Evolutionary conservation across 2,113 vertebrate genomes (phyloP).

Genomic region (Cinclus mexicanus): DNA sequence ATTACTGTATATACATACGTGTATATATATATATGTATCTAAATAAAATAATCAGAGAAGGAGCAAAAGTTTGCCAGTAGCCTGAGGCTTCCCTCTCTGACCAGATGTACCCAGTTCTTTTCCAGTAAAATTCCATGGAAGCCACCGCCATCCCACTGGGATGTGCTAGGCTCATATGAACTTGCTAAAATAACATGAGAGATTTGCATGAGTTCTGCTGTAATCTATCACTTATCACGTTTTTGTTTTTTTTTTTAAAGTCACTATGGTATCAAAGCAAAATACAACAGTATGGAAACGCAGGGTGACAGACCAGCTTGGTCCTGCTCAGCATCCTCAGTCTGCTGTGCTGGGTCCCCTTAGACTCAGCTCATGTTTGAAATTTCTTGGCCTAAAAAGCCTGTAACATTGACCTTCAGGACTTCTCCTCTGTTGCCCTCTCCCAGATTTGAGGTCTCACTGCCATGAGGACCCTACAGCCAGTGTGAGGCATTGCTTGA

Average conservation of each 20-base stretch:
- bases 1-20: neutral
- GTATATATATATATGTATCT: neutral
- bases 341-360: neutral
- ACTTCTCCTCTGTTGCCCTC: neutral
- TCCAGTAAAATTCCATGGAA: conserved; percentile 48
- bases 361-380: neutral
- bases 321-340: neutral
- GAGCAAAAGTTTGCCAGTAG: conserved; percentile 33
- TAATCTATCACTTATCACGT: neutral
- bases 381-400: neutral
- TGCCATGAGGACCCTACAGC: neutral
- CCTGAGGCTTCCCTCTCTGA: neutral
- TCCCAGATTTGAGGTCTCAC: neutral
- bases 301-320: neutral
- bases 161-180: conserved; percentile 12
- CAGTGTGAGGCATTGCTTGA: neutral
- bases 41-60: conserved; percentile 31
- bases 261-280: neutral
- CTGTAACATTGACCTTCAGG: neutral
- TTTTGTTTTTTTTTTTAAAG: neutral
- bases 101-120: neutral
- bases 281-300: neutral
- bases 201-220: neutral
- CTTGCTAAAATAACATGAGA: conserved; percentile 33
- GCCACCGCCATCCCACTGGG: conserved; percentile 23